Percentiles rank a stretch among this genome's conserved stretches.
phyloP scores from a whole-genome alignment of 2,888 invertebrate genomes.

The Ennomos erosarius region DNA sequence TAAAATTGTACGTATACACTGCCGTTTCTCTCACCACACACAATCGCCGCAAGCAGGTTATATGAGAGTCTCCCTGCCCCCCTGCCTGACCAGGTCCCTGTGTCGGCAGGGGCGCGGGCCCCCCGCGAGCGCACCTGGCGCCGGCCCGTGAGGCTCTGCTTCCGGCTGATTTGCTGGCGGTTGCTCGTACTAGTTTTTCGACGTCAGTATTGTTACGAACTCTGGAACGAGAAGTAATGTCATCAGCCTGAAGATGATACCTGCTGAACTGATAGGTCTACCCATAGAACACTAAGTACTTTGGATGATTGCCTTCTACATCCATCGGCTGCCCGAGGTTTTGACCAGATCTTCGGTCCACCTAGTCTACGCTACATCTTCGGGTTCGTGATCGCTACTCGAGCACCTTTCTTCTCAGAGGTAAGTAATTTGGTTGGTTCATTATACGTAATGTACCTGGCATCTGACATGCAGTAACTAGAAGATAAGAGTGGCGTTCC shows the following conservation, averaged over 20 bases:
- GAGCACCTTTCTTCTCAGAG: too few species aligned
- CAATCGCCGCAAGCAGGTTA: slow-evolving; percentile 54
- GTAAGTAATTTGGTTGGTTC: too few species aligned
- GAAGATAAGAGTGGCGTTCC: too few species aligned
- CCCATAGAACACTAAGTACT: too few species aligned
- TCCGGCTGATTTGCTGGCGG: slow-evolving; percentile 42
- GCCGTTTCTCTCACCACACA: slow-evolving; percentile 36
- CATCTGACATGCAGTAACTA: too few species aligned
- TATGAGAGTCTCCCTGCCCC: slow-evolving; percentile 82
- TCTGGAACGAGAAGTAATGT: slow-evolving; percentile 83
- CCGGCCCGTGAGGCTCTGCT: slow-evolving; percentile 57
- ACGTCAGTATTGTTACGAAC: slow-evolving; percentile 93
- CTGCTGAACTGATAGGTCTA: too few species aligned
- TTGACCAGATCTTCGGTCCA: too few species aligned
- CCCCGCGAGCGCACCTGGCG: background rate
- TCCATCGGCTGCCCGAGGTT: too few species aligned
- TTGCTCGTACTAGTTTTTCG: slow-evolving; percentile 89
- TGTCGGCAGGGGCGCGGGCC: slow-evolving; percentile 2
- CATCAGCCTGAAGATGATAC: background rate
- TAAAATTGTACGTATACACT: slow-evolving; percentile 40
- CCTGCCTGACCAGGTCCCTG: slow-evolving; percentile 44
- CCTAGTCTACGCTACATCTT: too few species aligned
- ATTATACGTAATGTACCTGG: too few species aligned
- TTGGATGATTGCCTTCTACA: too few species aligned
- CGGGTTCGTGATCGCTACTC: too few species aligned